phyloP scores from a whole-genome alignment of 2,797 vertebrate genomes.

The Buphagus erythrorhynchus region DNA sequence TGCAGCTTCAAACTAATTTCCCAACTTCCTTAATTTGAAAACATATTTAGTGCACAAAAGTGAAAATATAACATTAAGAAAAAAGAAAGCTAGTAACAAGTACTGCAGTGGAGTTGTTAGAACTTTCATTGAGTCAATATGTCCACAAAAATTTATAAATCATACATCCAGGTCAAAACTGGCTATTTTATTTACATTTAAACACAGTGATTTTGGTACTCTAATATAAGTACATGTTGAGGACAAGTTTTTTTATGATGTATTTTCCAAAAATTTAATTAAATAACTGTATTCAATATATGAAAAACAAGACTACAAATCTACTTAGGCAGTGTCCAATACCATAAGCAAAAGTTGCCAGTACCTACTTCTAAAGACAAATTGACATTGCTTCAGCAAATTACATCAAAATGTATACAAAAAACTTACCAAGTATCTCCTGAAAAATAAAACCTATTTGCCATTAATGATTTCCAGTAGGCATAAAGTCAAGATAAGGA shows the following conservation, averaged over 20 bases:
- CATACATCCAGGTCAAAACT: not conserved
- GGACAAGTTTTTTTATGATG: not conserved
- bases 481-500: not conserved
- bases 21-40: slow-evolving; percentile 22
- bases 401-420: not conserved
- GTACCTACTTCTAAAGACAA: not conserved
- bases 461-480: not conserved
- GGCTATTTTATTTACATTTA: slow-evolving; percentile 20
- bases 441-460: slow-evolving; percentile 5
- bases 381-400: not conserved
- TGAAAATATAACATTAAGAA: not conserved
- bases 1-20: not conserved
- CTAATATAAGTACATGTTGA: not conserved
- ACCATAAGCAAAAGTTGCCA: not conserved
- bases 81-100: slow-evolving; percentile 33
- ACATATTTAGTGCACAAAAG: not conserved
- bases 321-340: not conserved
- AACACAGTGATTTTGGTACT: not conserved
- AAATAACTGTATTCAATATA: not conserved
- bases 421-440: not conserved
- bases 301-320: not conserved
- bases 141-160: not conserved
- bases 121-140: slow-evolving; percentile 27
- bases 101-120: not conserved
- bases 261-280: not conserved